These are phyloP conservation scores for Zaprionus ghesquierei DNA, from an alignment of 1,140 invertebrate species.

Conservation along the genomic window DNA sequence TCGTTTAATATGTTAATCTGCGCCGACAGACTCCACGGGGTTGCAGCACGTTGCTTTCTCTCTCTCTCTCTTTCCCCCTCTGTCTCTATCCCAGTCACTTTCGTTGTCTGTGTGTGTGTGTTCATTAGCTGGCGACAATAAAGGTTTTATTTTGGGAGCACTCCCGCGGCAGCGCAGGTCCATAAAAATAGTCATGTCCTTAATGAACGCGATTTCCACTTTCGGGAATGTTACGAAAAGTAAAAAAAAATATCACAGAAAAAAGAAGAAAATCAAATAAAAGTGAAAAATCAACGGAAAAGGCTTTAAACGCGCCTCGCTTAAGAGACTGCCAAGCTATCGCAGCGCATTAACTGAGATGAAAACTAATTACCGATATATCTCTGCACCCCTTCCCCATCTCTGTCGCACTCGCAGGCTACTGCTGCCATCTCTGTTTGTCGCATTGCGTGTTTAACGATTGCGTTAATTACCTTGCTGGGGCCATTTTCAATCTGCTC, in stretches of 20 bases:
- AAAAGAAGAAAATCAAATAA: conserved; percentile 54
- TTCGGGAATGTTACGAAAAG: conserved; percentile 24
- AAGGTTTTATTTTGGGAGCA: conserved; percentile 56
- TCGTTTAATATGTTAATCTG: conserved; percentile 80
- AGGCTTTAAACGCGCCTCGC: conserved; percentile 59
- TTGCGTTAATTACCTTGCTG: conserved; percentile 65
- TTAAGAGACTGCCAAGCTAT: conserved; percentile 66
- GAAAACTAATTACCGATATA: conserved; percentile 59
- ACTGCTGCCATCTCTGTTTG: not conserved
- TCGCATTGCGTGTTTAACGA: conserved; percentile 45
- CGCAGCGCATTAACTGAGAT: conserved; percentile 53
- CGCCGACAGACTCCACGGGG: conserved; percentile 26
- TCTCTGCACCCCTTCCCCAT: conserved; percentile 9
- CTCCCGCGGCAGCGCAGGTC: conserved; percentile 26
- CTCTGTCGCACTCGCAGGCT: not conserved
- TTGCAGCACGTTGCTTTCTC: not conserved
- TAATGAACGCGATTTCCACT: conserved; percentile 55
- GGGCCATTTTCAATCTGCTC: conserved; percentile 64
- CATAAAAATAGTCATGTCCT: conserved; percentile 63
- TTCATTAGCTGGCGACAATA: conserved; percentile 67
- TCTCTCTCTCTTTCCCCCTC: not conserved
- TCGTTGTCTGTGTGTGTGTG: conserved; percentile 23
- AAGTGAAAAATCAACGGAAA: conserved; percentile 68
- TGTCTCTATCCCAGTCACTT: not conserved
- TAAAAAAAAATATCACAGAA: conserved; percentile 6